Conservation (phyloP, 37 sponge, comb jelly and placozoan genomes). For the Haliclona indistincta region DNA sequence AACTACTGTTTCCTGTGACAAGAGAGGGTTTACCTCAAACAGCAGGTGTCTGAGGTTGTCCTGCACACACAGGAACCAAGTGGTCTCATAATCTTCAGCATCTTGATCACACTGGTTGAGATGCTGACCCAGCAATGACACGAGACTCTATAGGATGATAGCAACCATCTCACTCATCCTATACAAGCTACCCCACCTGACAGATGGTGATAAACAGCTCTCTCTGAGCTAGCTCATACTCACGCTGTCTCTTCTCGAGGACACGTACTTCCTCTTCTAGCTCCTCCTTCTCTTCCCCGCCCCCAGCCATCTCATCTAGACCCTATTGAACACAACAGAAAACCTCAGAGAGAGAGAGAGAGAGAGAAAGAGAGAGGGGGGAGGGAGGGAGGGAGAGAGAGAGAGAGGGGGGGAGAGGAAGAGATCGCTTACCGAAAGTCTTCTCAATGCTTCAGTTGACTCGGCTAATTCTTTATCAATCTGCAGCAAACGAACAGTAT, state of each 20-base stretch:
- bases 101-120: slow-evolving; percentile 62
- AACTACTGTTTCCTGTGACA: not conserved
- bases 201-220: slow-evolving; percentile 52
- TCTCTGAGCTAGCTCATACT: slow-evolving; percentile 45
- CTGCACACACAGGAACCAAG: slow-evolving; percentile 63
- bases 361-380: not conserved
- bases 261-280: slow-evolving; percentile 38
- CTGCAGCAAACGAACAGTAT: not conserved
- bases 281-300: slow-evolving; percentile 48
- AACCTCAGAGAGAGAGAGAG: no score
- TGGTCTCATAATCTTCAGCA: slow-evolving; percentile 56
- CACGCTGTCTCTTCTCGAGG: slow-evolving; percentile 56
- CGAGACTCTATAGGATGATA: slow-evolving; percentile 23
- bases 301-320: slow-evolving; percentile 71
- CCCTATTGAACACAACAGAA: no score
- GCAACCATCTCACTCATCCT: not conserved
- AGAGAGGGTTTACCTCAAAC: slow-evolving; percentile 32
- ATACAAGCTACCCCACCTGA: slow-evolving; percentile 2
- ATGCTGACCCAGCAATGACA: slow-evolving; percentile 47
- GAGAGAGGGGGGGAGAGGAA: not conserved
- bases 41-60: slow-evolving; percentile 71
- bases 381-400: not conserved
- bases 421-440: slow-evolving; percentile 12
- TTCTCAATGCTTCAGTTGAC: slow-evolving; percentile 35
- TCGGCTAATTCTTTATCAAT: slow-evolving; percentile 44